These are phyloP conservation scores for Sebastes glaucus DNA, from an alignment of 2,797 vertebrate genomes.

Conservation along the genomic window DNA sequence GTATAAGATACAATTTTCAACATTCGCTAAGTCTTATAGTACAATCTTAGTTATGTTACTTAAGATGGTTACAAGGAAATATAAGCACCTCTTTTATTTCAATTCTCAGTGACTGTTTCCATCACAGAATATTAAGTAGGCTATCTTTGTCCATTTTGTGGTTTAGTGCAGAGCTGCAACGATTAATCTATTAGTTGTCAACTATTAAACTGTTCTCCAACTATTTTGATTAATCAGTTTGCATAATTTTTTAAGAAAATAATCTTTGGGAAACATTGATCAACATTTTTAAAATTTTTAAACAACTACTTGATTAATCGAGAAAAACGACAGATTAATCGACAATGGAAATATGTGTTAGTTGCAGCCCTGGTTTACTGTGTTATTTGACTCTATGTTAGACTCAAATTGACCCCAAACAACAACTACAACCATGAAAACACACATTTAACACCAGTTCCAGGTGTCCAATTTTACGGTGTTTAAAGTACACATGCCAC, in stretches of 20 bases:
- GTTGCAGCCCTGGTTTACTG: too few species aligned
- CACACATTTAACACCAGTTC: neutral
- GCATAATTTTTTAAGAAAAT: too few species aligned
- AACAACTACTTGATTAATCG: too few species aligned
- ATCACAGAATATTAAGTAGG: neutral
- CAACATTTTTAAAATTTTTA: too few species aligned
- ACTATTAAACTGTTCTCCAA: too few species aligned
- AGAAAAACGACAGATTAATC: too few species aligned
- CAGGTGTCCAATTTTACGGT: neutral
- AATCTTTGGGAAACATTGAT: too few species aligned
- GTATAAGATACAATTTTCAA: neutral
- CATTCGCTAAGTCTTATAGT: neutral
- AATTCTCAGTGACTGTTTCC: neutral
- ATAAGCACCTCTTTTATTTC: neutral
- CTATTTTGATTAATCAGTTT: too few species aligned
- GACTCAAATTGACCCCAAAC: neutral
- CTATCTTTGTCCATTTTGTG: neutral
- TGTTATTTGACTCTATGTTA: neutral
- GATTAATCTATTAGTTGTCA: too few species aligned
- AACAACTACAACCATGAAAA: neutral
- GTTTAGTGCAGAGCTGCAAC: neutral
- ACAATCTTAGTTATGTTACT: neutral
- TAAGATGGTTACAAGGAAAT: neutral
- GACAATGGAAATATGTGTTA: too few species aligned
- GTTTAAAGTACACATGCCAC: conserved; percentile 3